Percentiles rank a stretch among this genome's conserved stretches.
These are phyloP conservation scores for Pecten maximus DNA, from an alignment of 2,888 invertebrate genomes.

Conservation along the genomic window DNA sequence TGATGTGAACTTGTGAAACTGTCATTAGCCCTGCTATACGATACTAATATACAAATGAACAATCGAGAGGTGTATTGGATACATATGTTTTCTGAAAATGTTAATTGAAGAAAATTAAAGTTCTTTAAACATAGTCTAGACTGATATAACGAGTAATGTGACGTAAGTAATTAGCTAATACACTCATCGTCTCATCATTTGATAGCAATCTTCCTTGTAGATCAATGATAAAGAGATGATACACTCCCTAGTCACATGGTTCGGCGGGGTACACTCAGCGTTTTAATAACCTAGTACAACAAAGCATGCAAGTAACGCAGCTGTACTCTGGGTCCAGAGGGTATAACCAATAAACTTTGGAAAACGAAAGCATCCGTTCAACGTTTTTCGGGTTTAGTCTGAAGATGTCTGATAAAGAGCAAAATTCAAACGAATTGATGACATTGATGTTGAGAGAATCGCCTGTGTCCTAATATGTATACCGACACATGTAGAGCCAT, in stretches of 20 bases:
- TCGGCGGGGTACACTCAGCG: too few relatives aligned
- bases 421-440: too few relatives aligned
- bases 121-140: neutral
- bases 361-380: too few relatives aligned
- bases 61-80: slow-evolving; percentile 5
- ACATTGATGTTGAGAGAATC: too few relatives aligned
- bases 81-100: neutral
- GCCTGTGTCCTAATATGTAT: too few relatives aligned
- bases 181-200: neutral
- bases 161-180: neutral
- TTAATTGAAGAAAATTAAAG: neutral
- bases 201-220: neutral
- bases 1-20: neutral
- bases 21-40: neutral
- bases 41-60: neutral
- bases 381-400: too few relatives aligned
- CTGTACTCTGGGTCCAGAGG: too few relatives aligned
- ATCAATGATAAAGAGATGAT: neutral
- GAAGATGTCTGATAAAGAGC: too few relatives aligned
- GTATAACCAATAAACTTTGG: too few relatives aligned
- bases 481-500: too few relatives aligned
- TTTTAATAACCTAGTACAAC: too few relatives aligned
- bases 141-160: neutral
- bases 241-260: neutral
- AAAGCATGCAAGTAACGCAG: too few relatives aligned